A percentile compares a stretch with the other conserved stretches of the same genome.
Conservation (phyloP, 2,888 invertebrate species). For the Synergus gifuensis region DNA sequence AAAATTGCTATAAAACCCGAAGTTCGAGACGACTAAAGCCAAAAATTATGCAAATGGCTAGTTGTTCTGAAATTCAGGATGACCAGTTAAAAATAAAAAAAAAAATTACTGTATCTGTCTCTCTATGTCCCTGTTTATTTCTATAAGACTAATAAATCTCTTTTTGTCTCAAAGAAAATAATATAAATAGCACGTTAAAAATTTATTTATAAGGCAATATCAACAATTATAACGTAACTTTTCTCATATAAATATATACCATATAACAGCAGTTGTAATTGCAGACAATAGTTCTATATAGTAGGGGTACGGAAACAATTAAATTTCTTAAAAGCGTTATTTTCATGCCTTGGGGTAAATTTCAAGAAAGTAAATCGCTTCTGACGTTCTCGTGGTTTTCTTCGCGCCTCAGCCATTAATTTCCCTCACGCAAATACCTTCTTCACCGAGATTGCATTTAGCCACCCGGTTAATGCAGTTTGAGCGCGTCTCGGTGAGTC, state of each 20-base stretch:
- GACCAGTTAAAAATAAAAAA: neutral
- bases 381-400: conserved; percentile 17
- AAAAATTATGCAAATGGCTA: too few relatives aligned
- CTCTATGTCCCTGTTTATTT: too few relatives aligned
- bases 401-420: conserved; percentile 31
- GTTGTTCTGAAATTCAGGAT: too few relatives aligned
- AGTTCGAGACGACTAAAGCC: too few relatives aligned
- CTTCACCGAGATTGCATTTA: conserved; percentile 38
- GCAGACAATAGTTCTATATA: conserved; percentile 18
- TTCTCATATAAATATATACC: neutral
- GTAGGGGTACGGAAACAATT: neutral
- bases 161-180: too few relatives aligned
- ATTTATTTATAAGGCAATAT: neutral
- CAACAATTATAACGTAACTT: neutral
- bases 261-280: neutral
- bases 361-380: neutral
- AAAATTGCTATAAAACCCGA: too few relatives aligned
- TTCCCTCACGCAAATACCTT: conserved; percentile 37
- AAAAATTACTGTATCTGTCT: neutral
- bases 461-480: conserved; percentile 15
- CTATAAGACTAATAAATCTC: too few relatives aligned
- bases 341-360: neutral
- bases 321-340: neutral
- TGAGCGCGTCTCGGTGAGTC: conserved; percentile 40
- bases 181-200: neutral